Base-by-base conservation (phyloP, 2,797 vertebrate species). In the Philypnodon macrostomus region DNA sequence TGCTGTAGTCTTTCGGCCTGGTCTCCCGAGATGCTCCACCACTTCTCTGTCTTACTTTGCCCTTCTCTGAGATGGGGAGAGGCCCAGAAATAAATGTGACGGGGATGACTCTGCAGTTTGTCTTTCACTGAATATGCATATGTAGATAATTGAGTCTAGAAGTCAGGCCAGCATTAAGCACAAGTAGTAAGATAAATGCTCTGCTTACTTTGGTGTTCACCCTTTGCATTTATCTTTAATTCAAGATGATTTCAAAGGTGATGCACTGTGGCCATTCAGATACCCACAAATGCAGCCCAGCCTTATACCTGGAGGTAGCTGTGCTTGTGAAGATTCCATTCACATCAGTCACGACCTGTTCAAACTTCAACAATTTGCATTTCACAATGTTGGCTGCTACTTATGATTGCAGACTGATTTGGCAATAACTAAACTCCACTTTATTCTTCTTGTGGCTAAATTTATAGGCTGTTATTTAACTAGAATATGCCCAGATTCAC, bases 101-200 rank as follows among this genome's bases (percentile, higher is more conserved):
- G 51, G 48, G 51, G 52, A 60, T 80, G 78, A 86, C 82, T 74
- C 53, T 0, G 72, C 82, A 72, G 53, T 79, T 84, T 76, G 56
- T 56, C 67, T 77, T 70, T 67, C 35, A 54, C 59, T 67, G 56
- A 75, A 77, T 74, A 71, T 72, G 63, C 71, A 63, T 9, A 48
- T 67, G 63, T 42, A 40, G 51, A 64, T 68, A 63, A 72, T 55
- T 46, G 51, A 58, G 31, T 67, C 49, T 32, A 26, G 39, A 51
- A 7, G 32, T 47, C 1, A 17, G 0, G 9, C 15, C 23, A 2
- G 31, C 44, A 32, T 70, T 32, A 58, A 49, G 58, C 40, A 42
- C 35, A 64, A 68, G 44, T 2, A n/a, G 48, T 37, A 33, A 56
- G 55, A 45, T 63, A 29, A 39, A 58, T 50, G 26, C 7, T 23